These are phyloP conservation scores for Rhodeus uyekii DNA, from an alignment of 2,797 vertebrate species.

Conservation along the genomic window DNA sequence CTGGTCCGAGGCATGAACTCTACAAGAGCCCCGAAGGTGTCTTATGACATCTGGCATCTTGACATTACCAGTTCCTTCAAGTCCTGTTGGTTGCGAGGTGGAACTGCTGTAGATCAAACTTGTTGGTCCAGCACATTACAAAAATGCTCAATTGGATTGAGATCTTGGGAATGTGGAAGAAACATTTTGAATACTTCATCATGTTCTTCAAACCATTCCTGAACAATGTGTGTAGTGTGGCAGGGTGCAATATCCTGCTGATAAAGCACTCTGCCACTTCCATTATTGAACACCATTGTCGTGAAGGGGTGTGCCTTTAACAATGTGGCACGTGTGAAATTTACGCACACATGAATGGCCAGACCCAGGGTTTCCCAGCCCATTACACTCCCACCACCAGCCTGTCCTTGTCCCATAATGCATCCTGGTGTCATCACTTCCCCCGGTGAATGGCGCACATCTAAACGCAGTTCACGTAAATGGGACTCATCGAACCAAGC, in stretches of 20 bases:
- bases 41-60: neutral
- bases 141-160: neutral
- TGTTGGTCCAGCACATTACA: neutral
- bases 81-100: neutral
- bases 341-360: neutral
- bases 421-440: neutral
- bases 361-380: neutral
- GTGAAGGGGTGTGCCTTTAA: neutral
- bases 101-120: neutral
- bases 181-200: neutral
- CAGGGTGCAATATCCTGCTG: neutral
- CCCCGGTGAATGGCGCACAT: too few species aligned
- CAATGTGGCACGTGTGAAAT: neutral
- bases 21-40: too few species aligned
- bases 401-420: neutral
- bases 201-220: neutral
- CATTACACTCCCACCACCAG: neutral
- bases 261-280: too few species aligned
- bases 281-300: neutral
- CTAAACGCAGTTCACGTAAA: neutral
- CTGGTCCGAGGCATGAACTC: neutral
- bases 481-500: neutral
- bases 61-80: neutral
- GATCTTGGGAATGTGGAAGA: neutral
- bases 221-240: neutral